Evolutionary conservation across 2,113 vertebrate species (phyloP), one percentile per base, ranked within the genome.

Genomic region (Carollia perspicillata): DNA sequence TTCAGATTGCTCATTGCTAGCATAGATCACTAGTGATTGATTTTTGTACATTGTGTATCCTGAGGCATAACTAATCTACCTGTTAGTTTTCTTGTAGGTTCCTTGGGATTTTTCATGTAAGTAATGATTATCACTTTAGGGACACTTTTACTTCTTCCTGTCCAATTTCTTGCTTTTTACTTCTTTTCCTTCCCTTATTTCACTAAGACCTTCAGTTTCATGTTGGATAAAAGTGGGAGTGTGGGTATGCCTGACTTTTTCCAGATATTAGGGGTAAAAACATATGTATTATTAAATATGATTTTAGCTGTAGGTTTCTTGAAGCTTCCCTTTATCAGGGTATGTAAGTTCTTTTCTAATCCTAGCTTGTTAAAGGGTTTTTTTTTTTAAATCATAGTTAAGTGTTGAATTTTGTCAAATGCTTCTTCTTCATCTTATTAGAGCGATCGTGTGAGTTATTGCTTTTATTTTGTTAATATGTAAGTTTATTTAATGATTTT

Each of bases 41-140:
- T 49, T 78, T 89, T 60, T 84, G 20, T 79, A 79, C 51, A 63
- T 35, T 93, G 60, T 94, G 55, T 84, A 33, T 89, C 58, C 47
- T 68, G 47, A 89, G 47, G 40, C 63, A 90, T 69, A 71, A 8
- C 51, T 69, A 89, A 78, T 94, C 49, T 5, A 60, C 49, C 40
- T 90, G n/a, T 58, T 84, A 84, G 69, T 90, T 94, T 77, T 84
- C 58, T 83, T 84, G 17, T 68, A 84, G 71, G 81, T 95, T 86
- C 88, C 35, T 78, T 63, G 63, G 40, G 26, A 5, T 18, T 68
- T 94, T 90, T 78, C 23, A 69, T 90, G 18, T 80, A 85, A 79
- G 28, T 63, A 87, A 65, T 72, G 44, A 86, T 90, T 55, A 77
- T 79, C 65, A 65, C 65, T 60, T 95, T 63, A 90, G 33, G 37